These are phyloP conservation scores for Austrofundulus limnaeus DNA, from an alignment of 2,113 vertebrate genomes.

Conservation along the genomic window DNA sequence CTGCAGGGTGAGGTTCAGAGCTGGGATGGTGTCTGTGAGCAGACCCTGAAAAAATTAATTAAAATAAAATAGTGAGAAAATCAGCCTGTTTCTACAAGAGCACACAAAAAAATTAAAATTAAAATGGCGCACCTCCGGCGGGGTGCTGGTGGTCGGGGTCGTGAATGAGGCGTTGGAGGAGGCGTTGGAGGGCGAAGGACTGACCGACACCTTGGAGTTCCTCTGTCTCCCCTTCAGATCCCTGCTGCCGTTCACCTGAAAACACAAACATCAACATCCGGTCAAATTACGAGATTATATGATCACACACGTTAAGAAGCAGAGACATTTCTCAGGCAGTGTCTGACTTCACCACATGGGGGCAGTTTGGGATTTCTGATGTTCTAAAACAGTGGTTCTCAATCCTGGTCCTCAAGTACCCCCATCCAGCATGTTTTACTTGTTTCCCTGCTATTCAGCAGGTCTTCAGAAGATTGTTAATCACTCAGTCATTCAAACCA, in stretches of 20 bases:
- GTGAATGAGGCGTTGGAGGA: slow-evolving; percentile 76
- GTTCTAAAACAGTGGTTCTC: neutral
- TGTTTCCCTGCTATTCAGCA: too few species aligned
- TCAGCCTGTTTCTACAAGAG: neutral
- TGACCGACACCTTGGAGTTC: slow-evolving; percentile 68
- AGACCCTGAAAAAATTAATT: slow-evolving; percentile 53
- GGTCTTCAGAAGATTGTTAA: too few species aligned
- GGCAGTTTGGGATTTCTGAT: slow-evolving; percentile 31
- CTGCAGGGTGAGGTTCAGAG: slow-evolving; percentile 87
- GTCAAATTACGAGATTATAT: neutral
- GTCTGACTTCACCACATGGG: slow-evolving; percentile 34
- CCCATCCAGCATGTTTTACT: too few species aligned
- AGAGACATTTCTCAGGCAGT: slow-evolving; percentile 3
- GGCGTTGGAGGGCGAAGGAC: slow-evolving; percentile 75
- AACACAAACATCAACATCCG: slow-evolving; percentile 19
- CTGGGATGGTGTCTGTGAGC: slow-evolving; percentile 75
- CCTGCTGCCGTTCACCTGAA: slow-evolving; percentile 70
- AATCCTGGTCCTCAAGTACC: too few species aligned
- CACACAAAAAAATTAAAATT: too few species aligned
- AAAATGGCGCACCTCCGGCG: slow-evolving; percentile 69
- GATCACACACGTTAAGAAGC: neutral
- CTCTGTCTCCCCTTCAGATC: slow-evolving; percentile 50
- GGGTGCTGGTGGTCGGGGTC: slow-evolving; percentile 55
- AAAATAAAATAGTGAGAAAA: neutral
- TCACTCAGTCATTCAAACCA: too few species aligned